Conservation (phyloP, 2,113 vertebrate genomes). For the Elephas maximus region DNA sequence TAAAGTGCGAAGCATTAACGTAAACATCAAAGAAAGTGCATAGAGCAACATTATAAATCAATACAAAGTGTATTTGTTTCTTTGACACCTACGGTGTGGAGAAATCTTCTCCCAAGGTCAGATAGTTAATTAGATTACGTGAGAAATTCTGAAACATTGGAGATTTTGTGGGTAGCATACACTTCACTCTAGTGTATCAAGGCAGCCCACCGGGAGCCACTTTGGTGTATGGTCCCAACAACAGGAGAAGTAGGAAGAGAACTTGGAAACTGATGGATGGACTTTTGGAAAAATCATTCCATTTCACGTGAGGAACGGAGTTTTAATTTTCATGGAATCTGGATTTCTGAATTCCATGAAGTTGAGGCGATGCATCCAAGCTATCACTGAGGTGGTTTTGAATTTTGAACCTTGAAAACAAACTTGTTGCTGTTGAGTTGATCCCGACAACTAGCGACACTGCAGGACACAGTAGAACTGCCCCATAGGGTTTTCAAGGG, state of each 20-base stretch:
- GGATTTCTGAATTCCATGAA: too few species aligned
- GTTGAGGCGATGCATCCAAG: too few species aligned
- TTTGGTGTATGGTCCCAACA: neutral
- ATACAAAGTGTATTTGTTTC: neutral
- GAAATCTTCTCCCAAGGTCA: neutral
- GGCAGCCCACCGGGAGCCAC: neutral
- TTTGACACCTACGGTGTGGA: accelerated
- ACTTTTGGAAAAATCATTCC: neutral
- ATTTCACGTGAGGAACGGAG: neutral
- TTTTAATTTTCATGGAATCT: neutral
- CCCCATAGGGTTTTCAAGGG: neutral
- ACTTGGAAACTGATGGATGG: neutral
- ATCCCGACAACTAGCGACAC: too few species aligned
- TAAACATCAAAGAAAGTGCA: neutral
- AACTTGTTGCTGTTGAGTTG: too few species aligned
- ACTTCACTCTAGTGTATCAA: neutral
- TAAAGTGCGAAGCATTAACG: neutral
- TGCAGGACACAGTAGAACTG: too few species aligned
- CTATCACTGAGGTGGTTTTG: too few species aligned
- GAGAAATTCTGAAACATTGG: neutral
- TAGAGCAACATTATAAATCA: neutral
- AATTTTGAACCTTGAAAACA: too few species aligned
- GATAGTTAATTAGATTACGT: neutral
- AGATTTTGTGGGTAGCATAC: neutral
- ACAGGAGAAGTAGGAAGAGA: neutral